A percentile compares a stretch with the other conserved stretches of the same genome.
These are phyloP conservation scores for Heliangelus exortis DNA, from an alignment of 2,797 vertebrate genomes.

Conservation along the genomic window DNA sequence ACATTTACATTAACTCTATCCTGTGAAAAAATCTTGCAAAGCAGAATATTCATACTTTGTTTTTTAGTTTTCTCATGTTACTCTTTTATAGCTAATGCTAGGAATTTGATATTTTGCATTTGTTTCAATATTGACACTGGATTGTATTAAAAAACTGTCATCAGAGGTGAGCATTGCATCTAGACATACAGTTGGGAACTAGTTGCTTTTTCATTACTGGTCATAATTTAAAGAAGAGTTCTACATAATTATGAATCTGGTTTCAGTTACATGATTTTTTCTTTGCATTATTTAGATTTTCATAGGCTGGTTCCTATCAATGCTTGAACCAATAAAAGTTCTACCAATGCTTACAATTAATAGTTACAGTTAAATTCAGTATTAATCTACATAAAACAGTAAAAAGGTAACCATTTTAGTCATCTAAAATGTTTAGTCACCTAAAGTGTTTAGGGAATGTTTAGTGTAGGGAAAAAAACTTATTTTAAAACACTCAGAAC, in stretches of 20 bases:
- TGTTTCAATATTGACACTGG: not conserved
- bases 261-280: not conserved
- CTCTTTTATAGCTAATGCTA: not conserved
- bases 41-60: not conserved
- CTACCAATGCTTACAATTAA: not conserved
- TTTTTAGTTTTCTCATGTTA: not conserved
- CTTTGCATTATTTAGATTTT: not conserved
- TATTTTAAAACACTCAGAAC: not conserved
- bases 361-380: not conserved
- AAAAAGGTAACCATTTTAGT: not conserved
- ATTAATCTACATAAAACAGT: not conserved
- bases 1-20: not conserved
- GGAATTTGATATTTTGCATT: not conserved
- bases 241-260: not conserved
- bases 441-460: too few relatives aligned
- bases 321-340: not conserved
- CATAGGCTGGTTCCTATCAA: too few relatives aligned
- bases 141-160: not conserved
- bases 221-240: not conserved
- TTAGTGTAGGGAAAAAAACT: not conserved
- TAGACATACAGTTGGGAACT: not conserved
- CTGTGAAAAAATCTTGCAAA: not conserved
- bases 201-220: not conserved
- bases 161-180: not conserved
- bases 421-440: not conserved